A percentile compares a stretch with the other conserved stretches of the same genome.
These are phyloP conservation scores for Pheosia gnoma DNA, from an alignment of 2,888 invertebrate genomes.

Conservation along the genomic window DNA sequence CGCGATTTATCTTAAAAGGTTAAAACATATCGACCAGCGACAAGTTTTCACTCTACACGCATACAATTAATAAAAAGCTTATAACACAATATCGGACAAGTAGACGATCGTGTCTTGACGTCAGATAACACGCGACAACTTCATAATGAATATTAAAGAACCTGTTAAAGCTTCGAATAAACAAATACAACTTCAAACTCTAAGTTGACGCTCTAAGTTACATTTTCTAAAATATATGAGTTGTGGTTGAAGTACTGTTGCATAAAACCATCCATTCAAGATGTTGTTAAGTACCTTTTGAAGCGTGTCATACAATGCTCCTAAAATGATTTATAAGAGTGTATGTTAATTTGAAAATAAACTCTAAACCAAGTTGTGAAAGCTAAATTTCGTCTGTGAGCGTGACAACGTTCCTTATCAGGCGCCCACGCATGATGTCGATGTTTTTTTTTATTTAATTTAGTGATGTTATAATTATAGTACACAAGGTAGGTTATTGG, in stretches of 20 bases:
- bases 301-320: conserved; percentile 30
- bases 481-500: conserved; percentile 23
- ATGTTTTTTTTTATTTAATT: conserved; percentile 25
- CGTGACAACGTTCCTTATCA: conserved; percentile 32
- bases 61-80: conserved; percentile 32
- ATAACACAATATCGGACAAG: conserved; percentile 47
- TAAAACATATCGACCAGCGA: conserved; percentile 1
- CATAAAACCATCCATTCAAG: conserved; percentile 8
- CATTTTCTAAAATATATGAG: background rate
- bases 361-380: background rate
- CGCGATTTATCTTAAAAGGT: too few relatives aligned
- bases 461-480: conserved; percentile 35
- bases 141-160: conserved; percentile 60
- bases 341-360: background rate
- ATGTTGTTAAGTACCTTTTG: conserved; percentile 34
- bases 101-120: conserved; percentile 41
- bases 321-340: conserved; percentile 35
- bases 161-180: conserved; percentile 16
- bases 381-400: conserved; percentile 3
- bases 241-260: background rate
- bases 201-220: background rate
- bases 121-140: conserved; percentile 59
- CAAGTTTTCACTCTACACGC: conserved; percentile 9
- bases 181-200: conserved; percentile 1
- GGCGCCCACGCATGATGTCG: conserved; percentile 28